phyloP scores from a whole-genome alignment of 2,888 invertebrate species.

The Cephus pygmeus region DNA sequence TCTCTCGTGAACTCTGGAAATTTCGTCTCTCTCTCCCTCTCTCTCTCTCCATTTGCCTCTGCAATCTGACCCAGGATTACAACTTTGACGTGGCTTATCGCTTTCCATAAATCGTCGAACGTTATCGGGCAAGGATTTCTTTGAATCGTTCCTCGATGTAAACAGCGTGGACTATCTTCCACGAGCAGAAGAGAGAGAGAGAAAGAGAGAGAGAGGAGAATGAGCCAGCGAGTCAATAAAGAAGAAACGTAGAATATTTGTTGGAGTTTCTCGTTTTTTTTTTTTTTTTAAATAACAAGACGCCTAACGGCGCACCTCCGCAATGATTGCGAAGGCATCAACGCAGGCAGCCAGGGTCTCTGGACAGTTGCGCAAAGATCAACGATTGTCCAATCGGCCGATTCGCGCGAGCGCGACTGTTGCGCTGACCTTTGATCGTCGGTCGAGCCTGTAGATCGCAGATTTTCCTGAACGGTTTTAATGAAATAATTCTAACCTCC shows the following conservation, averaged over 20 bases:
- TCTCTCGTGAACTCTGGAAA: neutral
- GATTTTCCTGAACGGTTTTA: too few relatives aligned
- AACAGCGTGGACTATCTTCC: constrained; percentile 32
- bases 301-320: neutral
- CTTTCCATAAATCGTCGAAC: constrained; percentile 44
- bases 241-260: neutral
- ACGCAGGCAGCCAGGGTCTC: neutral
- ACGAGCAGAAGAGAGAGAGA: neutral
- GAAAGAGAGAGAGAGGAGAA: neutral
- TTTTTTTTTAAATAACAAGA: neutral
- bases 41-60: neutral
- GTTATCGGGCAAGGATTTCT: constrained; percentile 45
- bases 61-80: neutral
- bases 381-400: neutral
- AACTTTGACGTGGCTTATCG: constrained; percentile 32
- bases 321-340: neutral
- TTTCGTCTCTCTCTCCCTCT: neutral
- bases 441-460: too few relatives aligned
- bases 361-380: neutral
- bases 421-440: too few relatives aligned
- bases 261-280: constrained; percentile 1
- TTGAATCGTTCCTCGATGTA: constrained; percentile 38
- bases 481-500: too few relatives aligned
- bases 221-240: neutral
- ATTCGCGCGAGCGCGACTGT: too few relatives aligned